Base-by-base conservation (phyloP, 2,888 invertebrate species). In the Coenonympha arcania region DNA sequence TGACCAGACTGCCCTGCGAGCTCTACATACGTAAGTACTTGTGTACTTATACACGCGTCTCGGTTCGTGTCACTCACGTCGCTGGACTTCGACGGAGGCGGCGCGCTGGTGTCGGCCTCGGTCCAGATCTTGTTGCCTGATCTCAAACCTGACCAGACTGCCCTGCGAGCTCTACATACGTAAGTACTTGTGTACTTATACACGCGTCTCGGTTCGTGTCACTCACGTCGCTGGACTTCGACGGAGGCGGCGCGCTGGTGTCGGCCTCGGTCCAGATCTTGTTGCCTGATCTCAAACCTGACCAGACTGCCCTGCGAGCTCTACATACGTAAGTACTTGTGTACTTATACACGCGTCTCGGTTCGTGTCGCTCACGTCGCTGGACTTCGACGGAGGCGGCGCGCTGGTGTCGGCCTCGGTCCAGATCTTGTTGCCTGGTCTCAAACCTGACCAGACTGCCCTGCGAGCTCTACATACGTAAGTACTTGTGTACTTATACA, bases 351-450 rank as follows among this genome's bases (percentile, higher is more conserved):
- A 95, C 80, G 95, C 97, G 8, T 95, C 96, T 0, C 90, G 96
- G 45, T 95, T 94, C 79, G 94, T 96, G 1, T 95, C 96, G 63
- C 89, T 98, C n/a, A 92, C 96, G 61, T 95, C 95, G 48, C 79
- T 99, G 60, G 98, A 98, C 76, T 97, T 97, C 76, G 98, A 98
- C 82, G 95, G 96, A 66, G 93, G 94, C 37, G 97, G 97, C 19
- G 92, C 93, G 60, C 90, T 98, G 47, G 94, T 94, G 2, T 95
- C 96, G 0, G 95, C 95, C 0, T 95, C 95, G 1, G 88, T 97
- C 22, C 97, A 98, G 88, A 94, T 80, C 0, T 78, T 96, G 53
- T 84, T 98, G 68, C 88, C 96, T 41, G 98, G 98, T 72, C 83
- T 94, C 13, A 88, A 90, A 39, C 85, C 89, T 0, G 92, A 93